Evolutionary conservation across 2,888 invertebrate genomes (phyloP).

Genomic region (Anorthoa munda): DNA sequence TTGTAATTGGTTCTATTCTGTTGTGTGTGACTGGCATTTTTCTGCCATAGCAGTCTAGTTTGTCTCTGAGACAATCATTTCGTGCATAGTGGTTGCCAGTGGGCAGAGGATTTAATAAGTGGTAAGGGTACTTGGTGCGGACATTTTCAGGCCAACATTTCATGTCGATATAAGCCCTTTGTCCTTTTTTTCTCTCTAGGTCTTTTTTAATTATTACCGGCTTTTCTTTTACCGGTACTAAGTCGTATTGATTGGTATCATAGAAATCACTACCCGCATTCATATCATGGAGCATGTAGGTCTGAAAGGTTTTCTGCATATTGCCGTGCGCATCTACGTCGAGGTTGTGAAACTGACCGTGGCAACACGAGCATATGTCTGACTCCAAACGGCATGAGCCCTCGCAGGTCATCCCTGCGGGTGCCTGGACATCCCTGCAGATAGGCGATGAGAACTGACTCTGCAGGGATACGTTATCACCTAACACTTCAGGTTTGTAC

Average conservation of each 20-base stretch:
- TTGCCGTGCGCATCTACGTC: constrained; percentile 77
- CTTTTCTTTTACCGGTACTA: constrained; percentile 84
- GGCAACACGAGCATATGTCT: constrained; percentile 82
- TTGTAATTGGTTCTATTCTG: constrained; percentile 47
- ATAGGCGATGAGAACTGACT: constrained; percentile 81
- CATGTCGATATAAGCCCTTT: constrained; percentile 58
- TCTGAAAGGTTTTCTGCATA: constrained; percentile 52
- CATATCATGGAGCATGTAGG: constrained; percentile 53
- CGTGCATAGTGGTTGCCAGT: constrained; percentile 63
- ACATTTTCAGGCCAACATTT: constrained; percentile 71
- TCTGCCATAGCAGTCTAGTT: constrained; percentile 32
- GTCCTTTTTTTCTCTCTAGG: constrained; percentile 67
- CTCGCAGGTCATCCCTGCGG: background rate
- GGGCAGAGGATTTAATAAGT: constrained; percentile 30
- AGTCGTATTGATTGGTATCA: constrained; percentile 82
- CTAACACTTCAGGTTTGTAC: constrained; percentile 71
- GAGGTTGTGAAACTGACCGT: constrained; percentile 78
- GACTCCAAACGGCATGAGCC: constrained; percentile 63
- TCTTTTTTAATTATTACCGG: constrained; percentile 68
- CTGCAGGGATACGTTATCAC: constrained; percentile 71
- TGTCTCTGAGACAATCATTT: constrained; percentile 30
- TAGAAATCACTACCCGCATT: constrained; percentile 74
- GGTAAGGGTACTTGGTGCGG: constrained; percentile 61
- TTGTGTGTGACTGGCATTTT: constrained; percentile 42
- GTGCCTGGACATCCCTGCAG: constrained; percentile 74